Conservation (phyloP, 2,113 vertebrate genomes). For the Zosterops pallidus region DNA sequence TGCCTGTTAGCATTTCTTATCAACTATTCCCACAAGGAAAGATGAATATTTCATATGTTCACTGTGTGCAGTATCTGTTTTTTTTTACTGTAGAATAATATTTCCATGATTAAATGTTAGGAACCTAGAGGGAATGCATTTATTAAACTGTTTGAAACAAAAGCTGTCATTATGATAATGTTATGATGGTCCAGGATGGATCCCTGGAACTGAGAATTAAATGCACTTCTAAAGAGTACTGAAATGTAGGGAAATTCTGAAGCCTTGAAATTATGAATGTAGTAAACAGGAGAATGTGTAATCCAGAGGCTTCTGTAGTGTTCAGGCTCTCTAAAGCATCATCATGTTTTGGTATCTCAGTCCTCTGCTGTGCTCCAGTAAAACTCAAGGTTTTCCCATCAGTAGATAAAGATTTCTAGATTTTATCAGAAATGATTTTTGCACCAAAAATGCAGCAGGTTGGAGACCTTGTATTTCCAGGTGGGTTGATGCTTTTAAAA, state of each 20-base stretch:
- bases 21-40: conserved; percentile 10
- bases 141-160: conserved; percentile 13
- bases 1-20: conserved; percentile 31
- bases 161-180: not conserved
- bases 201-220: not conserved
- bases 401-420: not conserved
- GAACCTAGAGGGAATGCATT: not conserved
- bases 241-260: not conserved
- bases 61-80: conserved; percentile 10
- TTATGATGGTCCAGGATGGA: not conserved
- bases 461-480: not conserved
- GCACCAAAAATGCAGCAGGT: not conserved
- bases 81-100: conserved; percentile 51
- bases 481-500: not conserved
- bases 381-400: not conserved
- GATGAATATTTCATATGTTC: conserved; percentile 4
- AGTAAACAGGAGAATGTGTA: not conserved
- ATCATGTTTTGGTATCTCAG: not conserved
- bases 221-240: not conserved
- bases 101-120: conserved; percentile 40
- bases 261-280: not conserved
- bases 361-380: not conserved
- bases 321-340: not conserved
- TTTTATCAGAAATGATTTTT: not conserved
- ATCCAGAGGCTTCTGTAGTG: not conserved